Evolutionary conservation across 2,113 vertebrate genomes (phyloP), one percentile per base, ranked within the genome.

Genomic region (Peromyscus polionotus): DNA sequence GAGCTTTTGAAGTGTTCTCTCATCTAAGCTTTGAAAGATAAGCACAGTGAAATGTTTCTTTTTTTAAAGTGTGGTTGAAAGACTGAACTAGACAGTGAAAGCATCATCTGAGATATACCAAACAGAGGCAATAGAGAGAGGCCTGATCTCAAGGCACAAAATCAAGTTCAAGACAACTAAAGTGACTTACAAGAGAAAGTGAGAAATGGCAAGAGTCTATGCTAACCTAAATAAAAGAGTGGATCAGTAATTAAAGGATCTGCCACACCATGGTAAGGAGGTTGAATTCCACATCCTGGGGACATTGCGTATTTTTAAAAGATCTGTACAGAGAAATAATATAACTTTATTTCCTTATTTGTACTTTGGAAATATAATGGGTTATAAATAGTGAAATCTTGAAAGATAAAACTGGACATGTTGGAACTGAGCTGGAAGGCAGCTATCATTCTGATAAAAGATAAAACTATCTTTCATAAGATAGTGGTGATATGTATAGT

Each of bases 391-490:
- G 24, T 81, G 91, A n/a, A 26, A 11, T 5, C 28, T 79, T 92
- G 51, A 90, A 54, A 28, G 39, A 14, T 79, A 84, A 45, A 88
- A 65, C n/a, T 85, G 7, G 36, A 93, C 26, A 70, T 75, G 61
- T 65, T 54, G 42, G 7, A 89, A 72, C 48, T 17, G 22, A 75
- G 36, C 10, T 61, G 59, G 31, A 39, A 81, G 33, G 57, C 22
- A 57, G 33, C 17, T 93, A 1, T 17, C 84, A 92, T 51, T 79
- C 51, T 65, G 67, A n/a, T 72, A 63, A 88, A 75, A 88, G 33
- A 84, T 89, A 72, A 76, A 12, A 75, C 36, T 70, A 63, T 88
- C 84, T 94, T 80, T 77, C 80, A 59, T 92, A 89, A 68, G 51
- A 81, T 42, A 68, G 51, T 57, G 36, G 59, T 39, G 51, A 14